Base-by-base conservation (phyloP, 2,797 vertebrate species). In the Thripadectes ignobilis region DNA sequence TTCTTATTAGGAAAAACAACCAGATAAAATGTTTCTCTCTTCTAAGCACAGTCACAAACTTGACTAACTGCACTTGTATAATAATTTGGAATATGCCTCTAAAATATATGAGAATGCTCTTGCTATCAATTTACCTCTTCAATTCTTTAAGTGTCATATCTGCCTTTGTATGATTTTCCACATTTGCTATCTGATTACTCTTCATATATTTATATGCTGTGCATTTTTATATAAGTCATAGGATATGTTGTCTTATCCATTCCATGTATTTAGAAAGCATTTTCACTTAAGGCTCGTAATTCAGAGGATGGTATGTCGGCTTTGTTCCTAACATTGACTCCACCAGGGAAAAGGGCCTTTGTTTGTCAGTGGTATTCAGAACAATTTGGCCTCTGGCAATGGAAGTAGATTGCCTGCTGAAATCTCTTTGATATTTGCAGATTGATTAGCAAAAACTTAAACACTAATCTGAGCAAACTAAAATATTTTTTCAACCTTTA, bases 191-290 rank as follows among this genome's bases (percentile, higher is more conserved):
- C 24, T 80, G 48, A 51, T 57, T 80, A 32, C 39, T 58, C 32
- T 92, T 96, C 73, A 93, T 71, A 76, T 92, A 86, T 94, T 94
- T 94, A 76, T 69, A 79, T 76, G 61, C 15, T 7, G 32, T 54
- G 61, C 19, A 7, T 91, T 63, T 87, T 71, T 55, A 61, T 85
- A 30, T 72, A 86, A 94, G 81, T 72, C 23, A 16, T 14, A 52
- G 45, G 38, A 24, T 26, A 29, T 48, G 48, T 67, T 66, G 34
- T 72, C 66, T 58, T 85, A 74, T 43, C 14, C 12, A 57, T 63
- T 80, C 21, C 7, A 39, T 55, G 27, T 79, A 19, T 82, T 84
- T 88, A 89, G 57, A 84, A 91, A 79, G 57, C 12, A 13, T 73
- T 79, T 71, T 72, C 57, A 62, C 26, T 75, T 88, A 48, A 78